phyloP scores from a whole-genome alignment of 2,797 vertebrate species.

The Arremon aurantiirostris region DNA sequence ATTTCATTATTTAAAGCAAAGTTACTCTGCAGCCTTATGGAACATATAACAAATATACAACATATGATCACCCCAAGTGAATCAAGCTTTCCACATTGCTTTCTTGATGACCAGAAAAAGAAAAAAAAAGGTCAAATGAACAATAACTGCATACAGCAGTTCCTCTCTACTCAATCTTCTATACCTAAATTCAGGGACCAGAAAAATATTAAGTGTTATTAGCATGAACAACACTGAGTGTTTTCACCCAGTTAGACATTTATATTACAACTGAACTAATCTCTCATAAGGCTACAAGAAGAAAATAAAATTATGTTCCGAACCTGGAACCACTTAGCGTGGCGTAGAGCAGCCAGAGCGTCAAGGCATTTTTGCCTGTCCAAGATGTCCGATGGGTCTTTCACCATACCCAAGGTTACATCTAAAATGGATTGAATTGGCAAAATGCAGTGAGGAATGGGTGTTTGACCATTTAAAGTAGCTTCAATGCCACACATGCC shows the following conservation, averaged over 20 bases:
- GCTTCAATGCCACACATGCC: neutral
- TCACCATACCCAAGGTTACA: slow-evolving; percentile 99
- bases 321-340: slow-evolving; percentile 99
- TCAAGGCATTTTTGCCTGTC: slow-evolving; percentile 99
- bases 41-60: slow-evolving; percentile 82
- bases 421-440: slow-evolving; percentile 99
- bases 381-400: slow-evolving; percentile 99
- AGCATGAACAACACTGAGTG: slow-evolving; percentile 83
- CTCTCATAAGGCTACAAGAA: slow-evolving; percentile 99
- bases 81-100: slow-evolving; percentile 68
- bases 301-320: slow-evolving; percentile 99
- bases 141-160: slow-evolving; percentile 73
- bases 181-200: slow-evolving; percentile 67
- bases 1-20: slow-evolving; percentile 89
- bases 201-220: slow-evolving; percentile 73
- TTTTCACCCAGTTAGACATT: slow-evolving; percentile 78
- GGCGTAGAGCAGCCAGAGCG: slow-evolving; percentile 99
- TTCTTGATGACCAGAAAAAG: slow-evolving; percentile 62
- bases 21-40: slow-evolving; percentile 99
- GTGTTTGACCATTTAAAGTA: slow-evolving; percentile 93
- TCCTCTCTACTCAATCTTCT: slow-evolving; percentile 67
- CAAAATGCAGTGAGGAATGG: slow-evolving; percentile 99
- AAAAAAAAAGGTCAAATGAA: slow-evolving; percentile 62
- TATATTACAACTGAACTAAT: slow-evolving; percentile 76
- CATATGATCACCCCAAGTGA: slow-evolving; percentile 70